These are phyloP conservation scores for Esox niger DNA, from an alignment of 2,113 vertebrate species.

Conservation along the genomic window DNA sequence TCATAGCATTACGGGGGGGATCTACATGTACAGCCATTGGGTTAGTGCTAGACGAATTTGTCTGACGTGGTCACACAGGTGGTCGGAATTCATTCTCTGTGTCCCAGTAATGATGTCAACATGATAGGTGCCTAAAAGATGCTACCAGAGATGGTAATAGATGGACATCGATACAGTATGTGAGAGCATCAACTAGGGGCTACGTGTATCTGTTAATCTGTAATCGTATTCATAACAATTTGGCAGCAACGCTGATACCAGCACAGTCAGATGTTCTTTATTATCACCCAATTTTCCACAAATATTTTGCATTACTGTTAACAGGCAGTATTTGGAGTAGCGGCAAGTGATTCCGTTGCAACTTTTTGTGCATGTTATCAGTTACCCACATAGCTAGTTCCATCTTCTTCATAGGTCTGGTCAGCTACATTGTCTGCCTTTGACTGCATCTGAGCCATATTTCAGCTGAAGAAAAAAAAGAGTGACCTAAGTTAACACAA, in stretches of 20 bases:
- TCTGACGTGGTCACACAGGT: not conserved
- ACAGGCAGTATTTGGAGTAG: not conserved
- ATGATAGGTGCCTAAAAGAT: conserved; percentile 19
- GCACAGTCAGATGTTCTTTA: conserved; percentile 38
- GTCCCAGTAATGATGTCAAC: conserved; percentile 51
- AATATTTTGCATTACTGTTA: not conserved
- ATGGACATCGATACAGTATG: not conserved
- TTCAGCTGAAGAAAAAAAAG: conserved; percentile 56
- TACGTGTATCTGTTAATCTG: conserved; percentile 27
- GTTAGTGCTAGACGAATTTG: conserved; percentile 5
- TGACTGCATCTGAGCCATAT: conserved; percentile 77
- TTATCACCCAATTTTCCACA: conserved; percentile 6
- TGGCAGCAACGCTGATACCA: conserved; percentile 55
- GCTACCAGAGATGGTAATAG: conserved; percentile 2
- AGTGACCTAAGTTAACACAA: conserved; percentile 39
- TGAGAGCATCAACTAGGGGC: not conserved
- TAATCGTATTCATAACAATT: conserved; percentile 30
- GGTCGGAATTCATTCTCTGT: conserved; percentile 12
- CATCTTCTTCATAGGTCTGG: conserved; percentile 24
- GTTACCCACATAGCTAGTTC: conserved; percentile 15
- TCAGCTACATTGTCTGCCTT: conserved; percentile 62
- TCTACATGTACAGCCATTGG: not conserved
- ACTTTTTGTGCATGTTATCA: conserved; percentile 10
- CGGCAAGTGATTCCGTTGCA: not conserved
- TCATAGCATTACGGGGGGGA: conserved; percentile 35